A percentile compares a stretch with the other conserved stretches of the same genome.
phyloP scores from a whole-genome alignment of 2,797 vertebrate genomes.

The Enteromius paludinosus region DNA sequence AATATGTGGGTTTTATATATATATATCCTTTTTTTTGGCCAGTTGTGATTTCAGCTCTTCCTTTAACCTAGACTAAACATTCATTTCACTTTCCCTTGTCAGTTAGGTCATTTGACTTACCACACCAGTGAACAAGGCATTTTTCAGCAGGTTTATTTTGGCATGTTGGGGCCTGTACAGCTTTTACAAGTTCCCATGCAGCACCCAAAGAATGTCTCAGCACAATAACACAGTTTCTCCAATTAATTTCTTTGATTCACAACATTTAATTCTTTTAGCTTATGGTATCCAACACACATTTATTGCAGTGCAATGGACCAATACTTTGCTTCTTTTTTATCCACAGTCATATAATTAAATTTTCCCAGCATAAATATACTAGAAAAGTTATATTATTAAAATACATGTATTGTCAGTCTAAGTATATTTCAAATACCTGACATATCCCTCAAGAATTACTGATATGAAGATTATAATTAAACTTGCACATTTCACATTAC shows the following conservation, averaged over 20 bases:
- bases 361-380: background rate
- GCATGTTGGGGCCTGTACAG: conserved; percentile 23
- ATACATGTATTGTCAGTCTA: background rate
- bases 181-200: conserved; percentile 3
- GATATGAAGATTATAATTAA: background rate
- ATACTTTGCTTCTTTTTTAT: background rate
- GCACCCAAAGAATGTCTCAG: conserved; percentile 24
- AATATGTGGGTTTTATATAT: too few species aligned
- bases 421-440: background rate
- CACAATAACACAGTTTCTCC: conserved; percentile 12
- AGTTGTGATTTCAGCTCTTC: conserved; percentile 11
- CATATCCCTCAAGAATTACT: background rate
- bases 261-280: background rate
- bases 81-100: conserved; percentile 14
- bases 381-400: too few species aligned
- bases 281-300: conserved; percentile 2
- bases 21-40: too few species aligned
- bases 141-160: background rate
- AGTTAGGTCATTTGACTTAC: background rate
- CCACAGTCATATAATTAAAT: background rate
- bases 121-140: background rate
- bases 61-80: conserved; percentile 23
- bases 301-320: background rate
- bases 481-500: background rate
- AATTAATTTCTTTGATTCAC: background rate